Base-by-base conservation (phyloP, 2,113 vertebrate species). In the Cygnus atratus region DNA sequence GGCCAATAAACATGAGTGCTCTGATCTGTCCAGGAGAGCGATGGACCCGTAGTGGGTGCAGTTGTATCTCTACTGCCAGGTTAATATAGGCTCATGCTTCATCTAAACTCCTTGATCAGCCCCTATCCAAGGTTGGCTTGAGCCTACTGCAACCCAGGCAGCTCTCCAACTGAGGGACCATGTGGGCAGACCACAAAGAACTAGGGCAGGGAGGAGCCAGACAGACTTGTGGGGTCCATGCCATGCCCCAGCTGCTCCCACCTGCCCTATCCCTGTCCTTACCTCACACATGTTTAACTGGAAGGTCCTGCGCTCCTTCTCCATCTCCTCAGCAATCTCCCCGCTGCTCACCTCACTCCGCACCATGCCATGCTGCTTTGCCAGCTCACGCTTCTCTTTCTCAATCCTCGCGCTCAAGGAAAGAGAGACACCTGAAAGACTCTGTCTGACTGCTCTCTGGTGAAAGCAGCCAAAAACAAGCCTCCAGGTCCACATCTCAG, bases 211-310 rank as follows among this genome's bases (percentile, higher is more conserved):
- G 48, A 41, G 59, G 37, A 52, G 61, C 46, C 14, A 29, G 37
- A 8, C 8, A 35, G 48, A n/a, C 31, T 2, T 29, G 20, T 21
- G 48, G 35, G 75, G 28, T 29, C 21, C 21, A 16, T 33, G 35
- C 15, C 48, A 37, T 63, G 46, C 9, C 48, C 44, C 29, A 22
- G 35, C 35, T 41, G 50, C 37, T n/a, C 31, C 46, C 37, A 10
- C 29, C 41, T 43, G 28, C 39, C 13, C 31, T 39, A 55, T n/a
- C 33, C 55, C 61, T 43, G 43, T 35, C 48, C 87, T 97, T 90
- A 98, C 97, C 96, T 98, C 98, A 94, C 98, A 98, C 98, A 98
- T 98, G 84, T 97, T 97, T 58, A 98, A 85, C 84, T 98, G 97
- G 85, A 98, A 98, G 96, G 97, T 98, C 72, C 97, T 96, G 25